phyloP scores from a whole-genome alignment of 30 jellyfish, hydroid and myxozoan species.

The Sanderia malayensis region DNA sequence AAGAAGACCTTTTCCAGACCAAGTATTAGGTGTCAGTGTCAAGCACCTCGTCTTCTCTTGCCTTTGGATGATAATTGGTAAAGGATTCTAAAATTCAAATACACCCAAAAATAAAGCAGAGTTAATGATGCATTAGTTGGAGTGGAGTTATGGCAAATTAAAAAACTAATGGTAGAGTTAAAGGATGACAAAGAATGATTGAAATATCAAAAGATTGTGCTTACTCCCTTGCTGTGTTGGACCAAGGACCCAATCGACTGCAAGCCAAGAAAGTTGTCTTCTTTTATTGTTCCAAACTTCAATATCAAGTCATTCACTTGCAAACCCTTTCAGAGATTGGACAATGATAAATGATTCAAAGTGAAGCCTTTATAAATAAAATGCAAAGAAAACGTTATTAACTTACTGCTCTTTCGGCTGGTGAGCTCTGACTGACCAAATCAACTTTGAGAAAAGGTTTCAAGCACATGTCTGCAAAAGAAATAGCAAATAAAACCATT shows the following conservation, averaged over 20 bases:
- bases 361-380: too few species aligned
- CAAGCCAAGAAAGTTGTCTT: slow-evolving; percentile 55
- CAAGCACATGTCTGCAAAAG: slow-evolving; percentile 21
- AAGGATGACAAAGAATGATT: too few species aligned
- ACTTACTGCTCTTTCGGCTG: slow-evolving; percentile 86
- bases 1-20: slow-evolving; percentile 87
- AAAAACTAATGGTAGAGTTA: not conserved
- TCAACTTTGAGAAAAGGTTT: slow-evolving; percentile 79
- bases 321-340: slow-evolving; percentile 79
- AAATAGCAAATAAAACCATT: too few species aligned
- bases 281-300: slow-evolving; percentile 73
- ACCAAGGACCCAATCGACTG: slow-evolving; percentile 69
- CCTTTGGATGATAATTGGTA: slow-evolving; percentile 46
- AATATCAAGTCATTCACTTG: slow-evolving; percentile 59
- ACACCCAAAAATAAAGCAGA: too few species aligned
- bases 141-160: too few species aligned
- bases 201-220: too few species aligned
- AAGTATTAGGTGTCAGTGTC: slow-evolving; percentile 57
- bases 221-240: slow-evolving; percentile 82
- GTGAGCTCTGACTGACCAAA: slow-evolving; percentile 75
- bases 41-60: slow-evolving; percentile 23
- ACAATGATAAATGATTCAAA: too few species aligned
- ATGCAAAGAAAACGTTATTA: too few species aligned
- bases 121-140: too few species aligned
- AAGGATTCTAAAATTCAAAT: slow-evolving; percentile 50